phyloP scores from a whole-genome alignment of 2,113 vertebrate genomes.

The Corythornis madagascariensis region DNA sequence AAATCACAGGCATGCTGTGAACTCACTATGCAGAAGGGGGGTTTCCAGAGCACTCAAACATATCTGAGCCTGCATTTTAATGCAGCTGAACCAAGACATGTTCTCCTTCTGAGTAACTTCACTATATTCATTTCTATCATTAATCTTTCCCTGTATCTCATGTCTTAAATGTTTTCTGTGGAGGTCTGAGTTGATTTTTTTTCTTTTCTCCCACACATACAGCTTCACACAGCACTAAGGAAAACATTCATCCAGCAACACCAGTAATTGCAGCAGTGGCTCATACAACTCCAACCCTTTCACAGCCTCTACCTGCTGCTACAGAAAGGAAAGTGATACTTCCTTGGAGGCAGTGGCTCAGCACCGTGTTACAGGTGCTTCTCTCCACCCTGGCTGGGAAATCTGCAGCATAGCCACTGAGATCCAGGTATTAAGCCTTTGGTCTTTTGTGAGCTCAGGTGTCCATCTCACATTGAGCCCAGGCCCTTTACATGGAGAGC shows the following conservation, averaged over 20 bases:
- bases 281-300: not conserved
- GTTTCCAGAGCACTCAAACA: not conserved
- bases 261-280: not conserved
- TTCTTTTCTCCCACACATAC: not conserved
- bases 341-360: not conserved
- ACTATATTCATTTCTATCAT: not conserved
- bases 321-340: not conserved
- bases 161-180: conserved; percentile 11
- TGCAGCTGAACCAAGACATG: not conserved
- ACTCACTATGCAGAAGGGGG: fast-evolving
- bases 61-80: not conserved
- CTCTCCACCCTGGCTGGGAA: not conserved
- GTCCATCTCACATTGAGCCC: not conserved
- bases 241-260: conserved; percentile 40
- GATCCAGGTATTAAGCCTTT: not conserved
- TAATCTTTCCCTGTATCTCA: not conserved
- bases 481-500: not conserved
- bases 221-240: not conserved
- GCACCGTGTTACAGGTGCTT: not conserved
- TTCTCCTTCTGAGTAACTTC: not conserved
- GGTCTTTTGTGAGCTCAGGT: not conserved
- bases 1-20: not conserved
- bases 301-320: not conserved
- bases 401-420: not conserved
- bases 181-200: not conserved